Evolutionary conservation across 2,888 invertebrate species (phyloP), one percentile per base, ranked within the genome.

Genomic region (Chalcis sispes): DNA sequence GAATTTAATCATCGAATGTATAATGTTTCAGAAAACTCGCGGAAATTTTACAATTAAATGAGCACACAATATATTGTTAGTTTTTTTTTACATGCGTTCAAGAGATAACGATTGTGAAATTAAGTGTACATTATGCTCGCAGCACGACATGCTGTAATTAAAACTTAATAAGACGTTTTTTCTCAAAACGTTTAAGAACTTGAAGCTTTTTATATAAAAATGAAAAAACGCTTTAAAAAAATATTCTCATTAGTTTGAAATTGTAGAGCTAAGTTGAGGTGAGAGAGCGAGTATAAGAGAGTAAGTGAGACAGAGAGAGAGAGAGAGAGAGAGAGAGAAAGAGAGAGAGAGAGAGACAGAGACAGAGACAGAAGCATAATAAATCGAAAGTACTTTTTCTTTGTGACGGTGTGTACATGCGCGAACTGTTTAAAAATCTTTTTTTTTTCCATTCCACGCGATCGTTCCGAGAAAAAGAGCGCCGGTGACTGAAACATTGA

Each of bases 401-500:
- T 40, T 18, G 15, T 29, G 4, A 27, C 13, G 7, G 8, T 3
- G n/a, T n/a, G n/a, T n/a, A n/a, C 23, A 25, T 23, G 54, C 18
- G 18, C 8, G 18, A 7, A 65, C 36, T 52, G 52, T 65, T 67
- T 56, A 56, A 42, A 46, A 67, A 65, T 65, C n/a, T 32, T 48
- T 36, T 69, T 54, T 50, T 48, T 40, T 62, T 62, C 10, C 23
- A 20, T 46, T 56, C n/a, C n/a, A 15, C 15, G 42, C n/a, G 46
- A 64, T 29, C 2, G 25, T 40, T 40, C 42, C 36, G 61, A 36
- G 46, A 48, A 58, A 2, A 42, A 32, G 48, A 23, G n/a, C n/a
- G n/a, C n/a, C n/a, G n/a, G n/a, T n/a, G n/a, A 50, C 56, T 56
- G 54, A 64, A 64, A 72, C 46, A 65, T 46, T 56, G 64, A 72